Percentiles rank a stretch among this genome's conserved stretches.
phyloP scores from a whole-genome alignment of 2,888 invertebrate species.

The Seira ritae region DNA sequence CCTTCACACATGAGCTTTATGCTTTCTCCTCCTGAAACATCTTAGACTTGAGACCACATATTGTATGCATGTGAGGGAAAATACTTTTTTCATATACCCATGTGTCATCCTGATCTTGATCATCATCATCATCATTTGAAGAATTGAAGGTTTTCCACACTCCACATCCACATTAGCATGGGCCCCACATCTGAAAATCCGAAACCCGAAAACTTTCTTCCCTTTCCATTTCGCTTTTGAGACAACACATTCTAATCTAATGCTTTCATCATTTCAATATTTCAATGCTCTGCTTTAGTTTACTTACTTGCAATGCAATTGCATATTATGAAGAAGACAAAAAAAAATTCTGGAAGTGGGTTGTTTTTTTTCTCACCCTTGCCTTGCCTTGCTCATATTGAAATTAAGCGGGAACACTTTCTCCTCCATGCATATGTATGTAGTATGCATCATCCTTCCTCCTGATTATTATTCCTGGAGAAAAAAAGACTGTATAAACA shows the following conservation, averaged over 20 bases:
- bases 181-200: conserved; percentile 69
- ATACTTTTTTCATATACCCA: too few relatives aligned
- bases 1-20: conserved; percentile 19
- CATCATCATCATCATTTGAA: too few relatives aligned
- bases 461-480: conserved; percentile 16
- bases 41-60: too few relatives aligned
- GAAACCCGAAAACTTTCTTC: conserved; percentile 41
- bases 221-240: neutral
- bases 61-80: too few relatives aligned
- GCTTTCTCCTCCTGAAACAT: too few relatives aligned
- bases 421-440: conserved; percentile 29
- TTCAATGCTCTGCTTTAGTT: too few relatives aligned
- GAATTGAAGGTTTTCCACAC: conserved; percentile 71
- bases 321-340: too few relatives aligned
- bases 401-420: conserved; percentile 73
- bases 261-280: conserved; percentile 42
- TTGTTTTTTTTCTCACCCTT: too few relatives aligned
- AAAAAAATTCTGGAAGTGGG: too few relatives aligned
- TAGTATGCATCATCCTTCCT: conserved; percentile 27
- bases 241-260: conserved; percentile 12
- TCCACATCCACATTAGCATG: conserved; percentile 73
- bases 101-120: conserved; percentile 73
- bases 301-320: too few relatives aligned
- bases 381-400: too few relatives aligned
- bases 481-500: neutral